Evolutionary conservation across 2,888 invertebrate genomes (phyloP), one percentile per base, ranked within the genome.

Genomic region (Pterostichus niger): DNA sequence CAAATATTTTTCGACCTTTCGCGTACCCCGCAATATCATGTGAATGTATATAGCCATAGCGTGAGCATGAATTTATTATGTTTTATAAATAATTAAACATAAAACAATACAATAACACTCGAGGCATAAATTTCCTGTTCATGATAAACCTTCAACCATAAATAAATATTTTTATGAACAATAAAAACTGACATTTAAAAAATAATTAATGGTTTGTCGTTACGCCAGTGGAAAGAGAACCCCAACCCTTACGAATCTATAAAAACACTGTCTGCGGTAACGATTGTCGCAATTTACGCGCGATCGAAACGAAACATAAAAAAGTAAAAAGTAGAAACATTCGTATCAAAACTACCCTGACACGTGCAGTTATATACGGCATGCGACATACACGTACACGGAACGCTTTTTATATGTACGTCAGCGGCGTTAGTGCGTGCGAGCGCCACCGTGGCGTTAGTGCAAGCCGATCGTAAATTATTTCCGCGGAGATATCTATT

Each of bases 271-370:
- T 75, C 75, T 31, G 59, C 77, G 17, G 52, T 77, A 73, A 59
- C 78, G 59, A 78, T 78, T 78, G 78, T 59, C 78, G 78, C 78
- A 78, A 78, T 78, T 78, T 78, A 78, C 78, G 56, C 78, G 78
- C 40, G 35, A 40, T 73, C 73, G n/a, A 49, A 46, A 46, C 15
- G 17, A 73, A 24, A 73, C 49, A 9, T 40, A 9, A 40, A 40
- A 40, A 40, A 6, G 59, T 59, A 78, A 78, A 40, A 40, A 9
- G 59, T 59, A 78, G 61, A 78, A 78, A 78, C 78, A 59, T 61
- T 54, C 78, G 61, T 78, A 78, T 78, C 78, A 78, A 78, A 78
- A 78, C 17, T 6, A 44, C 35, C 17, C 78, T 78, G 78, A 78
- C 78, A 78, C 78, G 78, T 56, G 24, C 44, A 59, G 78, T 78